phyloP scores from a whole-genome alignment of 92 coral and sea anemone species.

The Phymanthus crucifer region DNA sequence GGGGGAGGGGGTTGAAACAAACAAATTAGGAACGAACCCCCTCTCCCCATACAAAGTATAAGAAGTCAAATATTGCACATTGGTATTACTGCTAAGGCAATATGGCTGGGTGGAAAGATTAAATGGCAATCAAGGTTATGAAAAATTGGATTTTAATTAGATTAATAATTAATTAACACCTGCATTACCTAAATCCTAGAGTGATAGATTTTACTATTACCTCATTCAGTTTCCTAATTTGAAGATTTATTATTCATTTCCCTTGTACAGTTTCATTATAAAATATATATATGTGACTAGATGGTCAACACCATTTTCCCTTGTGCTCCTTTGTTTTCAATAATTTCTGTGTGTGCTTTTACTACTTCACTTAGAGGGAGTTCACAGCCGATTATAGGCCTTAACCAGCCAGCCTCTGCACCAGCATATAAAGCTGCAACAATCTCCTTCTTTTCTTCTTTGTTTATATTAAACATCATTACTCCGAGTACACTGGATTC shows the following conservation, averaged over 20 bases:
- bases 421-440: constrained; percentile 66
- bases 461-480: constrained; percentile 7
- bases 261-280: neutral
- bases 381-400: constrained; percentile 79
- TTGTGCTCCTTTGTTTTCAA: constrained; percentile 68
- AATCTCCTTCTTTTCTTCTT: constrained; percentile 72
- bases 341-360: constrained; percentile 80
- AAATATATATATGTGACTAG: neutral
- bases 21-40: too few relatives aligned
- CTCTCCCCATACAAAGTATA: too few relatives aligned
- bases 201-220: neutral
- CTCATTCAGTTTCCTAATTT: too few relatives aligned
- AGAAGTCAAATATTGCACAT: too few relatives aligned
- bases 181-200: too few relatives aligned
- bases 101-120: too few relatives aligned
- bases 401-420: constrained; percentile 74
- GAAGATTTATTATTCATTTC: neutral
- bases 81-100: too few relatives aligned
- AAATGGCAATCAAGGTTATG: too few relatives aligned
- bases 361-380: constrained; percentile 63
- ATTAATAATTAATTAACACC: too few relatives aligned
- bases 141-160: too few relatives aligned
- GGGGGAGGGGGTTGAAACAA: too few relatives aligned
- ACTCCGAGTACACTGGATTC: constrained; percentile 93
- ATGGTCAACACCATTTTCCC: constrained; percentile 75